Evolutionary conservation across 2,888 invertebrate genomes (phyloP).

Genomic region (Rhogogaster chlorosoma): DNA sequence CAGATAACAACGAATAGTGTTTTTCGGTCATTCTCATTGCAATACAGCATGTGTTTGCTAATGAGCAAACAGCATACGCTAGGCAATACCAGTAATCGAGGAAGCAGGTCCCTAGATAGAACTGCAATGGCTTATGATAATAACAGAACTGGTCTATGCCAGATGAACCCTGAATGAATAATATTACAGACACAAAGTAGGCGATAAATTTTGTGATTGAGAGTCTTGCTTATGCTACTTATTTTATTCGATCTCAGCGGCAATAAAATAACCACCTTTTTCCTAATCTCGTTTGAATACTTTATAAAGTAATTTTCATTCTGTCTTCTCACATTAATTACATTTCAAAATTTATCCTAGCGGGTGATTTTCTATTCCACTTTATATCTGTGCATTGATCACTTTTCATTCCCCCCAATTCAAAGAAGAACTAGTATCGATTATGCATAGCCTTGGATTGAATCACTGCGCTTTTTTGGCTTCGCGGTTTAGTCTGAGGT

Average conservation of each 20-base stretch:
- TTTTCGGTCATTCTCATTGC: not conserved
- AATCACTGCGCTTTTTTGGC: not conserved
- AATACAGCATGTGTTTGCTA: not conserved
- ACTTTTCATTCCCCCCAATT: not conserved
- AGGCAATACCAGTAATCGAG: not conserved
- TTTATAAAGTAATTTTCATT: not conserved
- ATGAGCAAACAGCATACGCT: not conserved
- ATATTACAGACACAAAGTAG: not conserved
- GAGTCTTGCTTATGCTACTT: not conserved
- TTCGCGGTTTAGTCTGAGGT: not conserved
- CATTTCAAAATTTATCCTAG: not conserved
- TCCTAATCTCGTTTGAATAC: not conserved
- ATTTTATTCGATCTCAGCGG: not conserved
- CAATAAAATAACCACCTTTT: not conserved
- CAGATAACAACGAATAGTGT: not conserved
- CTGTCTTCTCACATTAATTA: not conserved
- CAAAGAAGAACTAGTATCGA: not conserved
- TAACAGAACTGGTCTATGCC: not conserved
- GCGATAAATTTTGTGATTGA: not conserved
- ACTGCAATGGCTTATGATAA: not conserved
- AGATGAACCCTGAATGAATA: not conserved
- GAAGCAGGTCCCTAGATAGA: not conserved
- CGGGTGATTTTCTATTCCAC: not conserved
- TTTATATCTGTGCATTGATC: not conserved
- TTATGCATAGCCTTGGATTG: not conserved